Evolutionary conservation across 2,797 vertebrate species (phyloP).

Genomic region (Pygocentrus nattereri): DNA sequence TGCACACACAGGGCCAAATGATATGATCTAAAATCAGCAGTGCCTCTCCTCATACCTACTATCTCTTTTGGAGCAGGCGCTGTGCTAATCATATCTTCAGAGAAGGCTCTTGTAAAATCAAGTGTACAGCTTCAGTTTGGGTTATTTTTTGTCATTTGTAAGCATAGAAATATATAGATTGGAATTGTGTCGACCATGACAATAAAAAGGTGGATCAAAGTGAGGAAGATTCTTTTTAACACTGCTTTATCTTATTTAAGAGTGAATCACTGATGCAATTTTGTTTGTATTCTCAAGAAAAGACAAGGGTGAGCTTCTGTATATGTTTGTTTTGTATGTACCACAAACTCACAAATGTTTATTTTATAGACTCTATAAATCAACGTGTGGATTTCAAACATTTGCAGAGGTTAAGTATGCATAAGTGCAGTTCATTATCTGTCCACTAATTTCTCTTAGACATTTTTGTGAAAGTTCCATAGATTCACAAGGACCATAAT

Average conservation of each 20-base stretch:
- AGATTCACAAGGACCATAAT: not conserved
- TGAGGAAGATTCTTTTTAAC: not conserved
- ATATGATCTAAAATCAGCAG: constrained; percentile 70
- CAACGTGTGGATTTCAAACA: not conserved
- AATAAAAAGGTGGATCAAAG: not conserved
- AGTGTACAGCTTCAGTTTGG: constrained; percentile 19
- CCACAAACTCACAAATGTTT: not conserved
- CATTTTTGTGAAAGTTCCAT: not conserved
- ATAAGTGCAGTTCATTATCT: not conserved
- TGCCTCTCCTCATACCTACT: constrained; percentile 58
- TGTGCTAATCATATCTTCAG: constrained; percentile 42
- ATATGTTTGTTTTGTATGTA: not conserved
- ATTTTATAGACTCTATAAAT: not conserved
- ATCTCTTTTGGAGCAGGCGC: constrained; percentile 29
- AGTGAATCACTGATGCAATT: too few relatives aligned
- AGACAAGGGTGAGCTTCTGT: not conserved
- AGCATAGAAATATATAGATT: not conserved
- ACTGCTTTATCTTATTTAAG: not conserved
- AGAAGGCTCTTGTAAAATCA: constrained; percentile 41
- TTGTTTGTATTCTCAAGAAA: too few relatives aligned
- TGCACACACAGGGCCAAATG: constrained; percentile 65
- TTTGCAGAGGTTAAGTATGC: not conserved
- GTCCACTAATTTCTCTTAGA: not conserved
- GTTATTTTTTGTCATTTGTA: not conserved
- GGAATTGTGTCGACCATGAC: not conserved